Evolutionary conservation across 2,113 vertebrate species (phyloP).

Genomic region (Erythrolamprus reginae): DNA sequence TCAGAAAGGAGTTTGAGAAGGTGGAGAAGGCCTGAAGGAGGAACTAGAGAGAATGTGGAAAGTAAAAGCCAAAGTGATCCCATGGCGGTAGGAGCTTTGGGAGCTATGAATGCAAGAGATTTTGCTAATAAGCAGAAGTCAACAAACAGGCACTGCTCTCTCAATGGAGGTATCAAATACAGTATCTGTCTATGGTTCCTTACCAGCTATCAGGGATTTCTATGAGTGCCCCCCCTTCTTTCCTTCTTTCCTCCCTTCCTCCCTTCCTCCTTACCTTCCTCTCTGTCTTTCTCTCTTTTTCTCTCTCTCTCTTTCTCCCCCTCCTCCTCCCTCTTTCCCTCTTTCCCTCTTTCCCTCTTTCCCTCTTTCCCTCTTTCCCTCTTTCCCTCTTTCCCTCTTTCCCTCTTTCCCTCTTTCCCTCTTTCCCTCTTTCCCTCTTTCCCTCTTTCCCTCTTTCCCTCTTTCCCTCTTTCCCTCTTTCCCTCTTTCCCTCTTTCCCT

Average conservation of each 20-base stretch:
- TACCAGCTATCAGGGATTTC: not conserved
- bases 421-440: too few species aligned
- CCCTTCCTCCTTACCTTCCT: too few species aligned
- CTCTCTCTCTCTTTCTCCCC: not conserved
- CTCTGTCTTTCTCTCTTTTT: not conserved
- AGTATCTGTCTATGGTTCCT: not conserved
- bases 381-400: rapidly evolving
- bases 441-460: too few species aligned
- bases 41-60: not conserved
- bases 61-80: not conserved
- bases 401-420: not conserved
- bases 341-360: too few species aligned
- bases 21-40: not conserved
- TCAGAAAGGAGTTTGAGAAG: not conserved
- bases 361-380: rapidly evolving
- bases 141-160: not conserved
- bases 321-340: too few species aligned
- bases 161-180: not conserved
- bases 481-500: too few species aligned
- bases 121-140: not conserved
- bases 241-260: too few species aligned
- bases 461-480: too few species aligned
- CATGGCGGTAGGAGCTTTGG: not conserved
- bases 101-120: not conserved
- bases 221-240: not conserved